Evolutionary conservation across 2,113 vertebrate species (phyloP).

Genomic region (Alligator sinensis): DNA sequence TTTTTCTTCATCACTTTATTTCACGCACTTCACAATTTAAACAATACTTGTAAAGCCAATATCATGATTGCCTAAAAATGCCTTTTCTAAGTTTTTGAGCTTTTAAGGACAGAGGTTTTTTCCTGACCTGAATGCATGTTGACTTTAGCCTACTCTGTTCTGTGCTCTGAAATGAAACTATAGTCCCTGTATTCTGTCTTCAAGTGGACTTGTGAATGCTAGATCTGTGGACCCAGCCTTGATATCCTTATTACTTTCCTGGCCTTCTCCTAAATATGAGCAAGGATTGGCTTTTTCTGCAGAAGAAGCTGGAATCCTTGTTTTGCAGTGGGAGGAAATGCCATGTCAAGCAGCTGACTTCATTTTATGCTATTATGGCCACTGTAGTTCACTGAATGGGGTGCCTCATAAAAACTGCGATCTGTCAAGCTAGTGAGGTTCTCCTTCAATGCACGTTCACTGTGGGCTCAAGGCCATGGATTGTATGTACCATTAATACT

Average conservation of each 20-base stretch:
- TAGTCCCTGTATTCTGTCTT: not conserved
- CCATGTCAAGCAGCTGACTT: not conserved
- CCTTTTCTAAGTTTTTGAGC: not conserved
- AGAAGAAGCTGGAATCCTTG: not conserved
- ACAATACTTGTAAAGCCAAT: not conserved
- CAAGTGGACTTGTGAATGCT: not conserved
- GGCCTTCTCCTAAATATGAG: not conserved
- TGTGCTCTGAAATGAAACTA: not conserved
- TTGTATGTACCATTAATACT: not conserved
- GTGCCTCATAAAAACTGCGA: not conserved
- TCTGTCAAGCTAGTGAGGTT: not conserved
- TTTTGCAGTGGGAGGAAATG: not conserved
- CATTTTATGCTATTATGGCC: not conserved
- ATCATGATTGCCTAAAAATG: not conserved
- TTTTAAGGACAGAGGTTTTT: not conserved
- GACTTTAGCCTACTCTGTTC: not conserved
- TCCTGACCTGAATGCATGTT: not conserved
- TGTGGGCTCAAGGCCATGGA: not conserved
- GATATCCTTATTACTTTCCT: not conserved
- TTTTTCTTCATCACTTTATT: not conserved
- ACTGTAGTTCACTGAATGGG: not conserved
- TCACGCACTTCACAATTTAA: not conserved
- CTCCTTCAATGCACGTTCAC: not conserved
- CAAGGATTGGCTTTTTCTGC: not conserved
- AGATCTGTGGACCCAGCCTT: not conserved